Percentiles rank a stretch among this genome's conserved stretches.
These are phyloP conservation scores for Gibbula magus DNA, from an alignment of 2,888 invertebrate species.

Conservation along the genomic window DNA sequence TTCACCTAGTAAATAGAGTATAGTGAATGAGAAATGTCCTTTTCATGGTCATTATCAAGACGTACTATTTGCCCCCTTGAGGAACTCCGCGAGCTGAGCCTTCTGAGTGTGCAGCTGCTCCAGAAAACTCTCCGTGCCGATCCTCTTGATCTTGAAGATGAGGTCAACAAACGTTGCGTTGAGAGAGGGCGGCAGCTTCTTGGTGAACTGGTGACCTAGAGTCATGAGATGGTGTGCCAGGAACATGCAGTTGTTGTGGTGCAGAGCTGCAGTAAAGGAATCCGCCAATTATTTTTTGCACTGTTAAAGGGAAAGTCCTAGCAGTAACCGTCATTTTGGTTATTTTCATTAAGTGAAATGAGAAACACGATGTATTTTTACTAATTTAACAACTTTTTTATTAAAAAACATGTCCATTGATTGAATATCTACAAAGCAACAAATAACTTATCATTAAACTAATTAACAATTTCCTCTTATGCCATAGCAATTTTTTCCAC, in stretches of 20 bases:
- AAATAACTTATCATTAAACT: no score
- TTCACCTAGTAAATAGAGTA: no score
- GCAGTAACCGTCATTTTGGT: no score
- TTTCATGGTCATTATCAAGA: no score
- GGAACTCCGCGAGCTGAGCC: constrained; percentile 84
- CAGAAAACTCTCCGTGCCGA: constrained; percentile 84
- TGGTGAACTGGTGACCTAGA: constrained; percentile 82
- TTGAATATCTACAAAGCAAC: no score
- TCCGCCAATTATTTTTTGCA: background rate
- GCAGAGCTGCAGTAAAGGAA: constrained; percentile 64
- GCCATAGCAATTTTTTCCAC: no score
- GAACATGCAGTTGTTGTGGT: constrained; percentile 92
- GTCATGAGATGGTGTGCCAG: constrained; percentile 85
- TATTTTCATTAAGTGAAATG: no score
- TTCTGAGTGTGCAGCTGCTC: constrained; percentile 86
- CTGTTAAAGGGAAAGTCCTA: background rate
- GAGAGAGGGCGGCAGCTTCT: constrained; percentile 79
- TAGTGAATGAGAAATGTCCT: no score
- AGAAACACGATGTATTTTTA: no score
- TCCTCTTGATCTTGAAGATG: constrained; percentile 81
- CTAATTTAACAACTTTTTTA: no score
- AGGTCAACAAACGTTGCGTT: constrained; percentile 83
- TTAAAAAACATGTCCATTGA: no score
- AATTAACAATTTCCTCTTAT: no score
- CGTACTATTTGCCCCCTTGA: constrained; percentile 83